phyloP scores from a whole-genome alignment of 1,140 invertebrate species.

The Holcopasites calliopsidis region DNA sequence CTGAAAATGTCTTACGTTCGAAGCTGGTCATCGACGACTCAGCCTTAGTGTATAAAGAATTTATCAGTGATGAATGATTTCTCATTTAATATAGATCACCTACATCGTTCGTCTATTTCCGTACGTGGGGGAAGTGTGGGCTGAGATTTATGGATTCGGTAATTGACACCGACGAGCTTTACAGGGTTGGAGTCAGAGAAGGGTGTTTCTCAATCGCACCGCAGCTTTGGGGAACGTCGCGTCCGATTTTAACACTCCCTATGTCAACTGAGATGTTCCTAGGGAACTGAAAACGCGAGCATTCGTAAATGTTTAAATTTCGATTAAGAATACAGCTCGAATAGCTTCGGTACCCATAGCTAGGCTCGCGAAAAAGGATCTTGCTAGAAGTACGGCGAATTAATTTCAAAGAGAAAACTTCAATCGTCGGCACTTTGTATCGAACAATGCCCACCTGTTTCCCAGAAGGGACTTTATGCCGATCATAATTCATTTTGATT shows the following conservation, averaged over 20 bases:
- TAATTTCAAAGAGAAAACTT: not conserved
- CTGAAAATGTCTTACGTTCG: not conserved
- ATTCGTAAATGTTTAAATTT: slow-evolving; percentile 19
- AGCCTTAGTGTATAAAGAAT: not conserved
- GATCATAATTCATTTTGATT: too few species aligned
- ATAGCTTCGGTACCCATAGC: not conserved
- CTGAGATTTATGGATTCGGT: slow-evolving; percentile 48
- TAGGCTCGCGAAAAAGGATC: not conserved
- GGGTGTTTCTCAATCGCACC: slow-evolving; percentile 54
- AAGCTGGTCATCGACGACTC: not conserved
- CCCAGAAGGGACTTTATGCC: too few species aligned
- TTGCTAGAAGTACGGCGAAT: not conserved
- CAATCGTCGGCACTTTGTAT: too few species aligned
- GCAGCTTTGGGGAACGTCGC: slow-evolving; percentile 45
- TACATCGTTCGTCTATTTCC: slow-evolving; percentile 55
- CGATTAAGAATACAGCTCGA: not conserved
- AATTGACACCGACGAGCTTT: slow-evolving; percentile 64
- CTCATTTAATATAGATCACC: too few species aligned
- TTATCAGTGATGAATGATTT: not conserved
- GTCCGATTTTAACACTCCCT: slow-evolving; percentile 10
- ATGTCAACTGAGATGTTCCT: not conserved
- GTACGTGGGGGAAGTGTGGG: not conserved
- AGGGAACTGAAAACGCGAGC: not conserved
- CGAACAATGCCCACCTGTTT: too few species aligned
- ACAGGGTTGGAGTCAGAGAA: slow-evolving; percentile 6